Evolutionary conservation across 1,140 invertebrate genomes (phyloP), one percentile per base, ranked within the genome.

Genomic region (Hestina assimilis): DNA sequence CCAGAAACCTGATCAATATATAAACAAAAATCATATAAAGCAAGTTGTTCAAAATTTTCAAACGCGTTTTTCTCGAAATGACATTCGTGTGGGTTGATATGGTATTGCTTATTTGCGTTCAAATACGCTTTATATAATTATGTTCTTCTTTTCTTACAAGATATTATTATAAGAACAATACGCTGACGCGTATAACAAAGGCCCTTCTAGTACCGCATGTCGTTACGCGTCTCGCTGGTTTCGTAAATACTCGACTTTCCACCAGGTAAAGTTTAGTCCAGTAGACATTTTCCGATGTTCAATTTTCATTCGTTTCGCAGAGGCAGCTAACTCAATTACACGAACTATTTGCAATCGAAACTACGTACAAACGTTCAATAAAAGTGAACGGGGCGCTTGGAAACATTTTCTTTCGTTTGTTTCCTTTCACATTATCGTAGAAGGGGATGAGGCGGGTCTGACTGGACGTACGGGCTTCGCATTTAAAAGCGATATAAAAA

Each of bases 401-500:
- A 77, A 86, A 87, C 83, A 86, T 86, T 87, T 87, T 87, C 83
- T 83, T 87, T 80, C 79, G 79, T 83, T 83, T 84, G 83, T 87
- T 87, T 86, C 81, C 79, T 84, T 87, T 87, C 80, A 84, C 72
- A 84, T 83, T 77, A 87, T 82, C 75, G 76, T 72, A 60, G 72
- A 72, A 76, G 73, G 75, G 81, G 82, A 82, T 73, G 77, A 79
- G 80, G 75, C 69, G 77, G 69, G 76, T 69, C 70, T 69, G 72
- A 58, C 69, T 72, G 72, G 64, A 71, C 75, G 84, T 79, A 85
- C 84, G 80, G 75, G 80, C 63, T 72, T 75, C 79, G 79, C 82
- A 85, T 87, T 85, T 84, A 80, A 85, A 87, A 87, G 78, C 78
- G 81, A 88, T 84, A 83, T 88, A 88, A 88, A 87, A 48, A 88